phyloP scores from a whole-genome alignment of 2,888 invertebrate genomes.

The Heteromurus nitidus region DNA sequence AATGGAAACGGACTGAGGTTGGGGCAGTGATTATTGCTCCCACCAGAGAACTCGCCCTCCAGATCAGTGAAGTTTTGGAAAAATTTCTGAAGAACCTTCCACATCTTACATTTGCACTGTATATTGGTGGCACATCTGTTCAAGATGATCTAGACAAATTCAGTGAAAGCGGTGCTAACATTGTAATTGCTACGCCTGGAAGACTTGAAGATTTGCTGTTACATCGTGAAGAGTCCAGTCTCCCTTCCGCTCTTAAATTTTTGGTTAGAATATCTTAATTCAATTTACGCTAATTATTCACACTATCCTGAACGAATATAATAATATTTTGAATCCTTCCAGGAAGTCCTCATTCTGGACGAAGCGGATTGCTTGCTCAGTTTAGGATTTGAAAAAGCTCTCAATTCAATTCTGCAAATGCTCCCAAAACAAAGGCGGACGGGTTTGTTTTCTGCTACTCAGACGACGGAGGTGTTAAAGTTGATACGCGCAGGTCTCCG shows the following conservation, averaged over 20 bases:
- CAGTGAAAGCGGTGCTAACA: conserved; percentile 84
- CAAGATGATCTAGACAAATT: conserved; percentile 85
- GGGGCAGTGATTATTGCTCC: conserved; percentile 95
- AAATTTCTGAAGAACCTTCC: conserved; percentile 77
- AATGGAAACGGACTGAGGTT: conserved; percentile 84
- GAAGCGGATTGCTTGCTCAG: conserved; percentile 97
- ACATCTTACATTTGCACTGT: conserved; percentile 74
- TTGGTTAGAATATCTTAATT: too few species aligned
- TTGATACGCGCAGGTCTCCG: conserved; percentile 94
- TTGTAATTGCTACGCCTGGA: conserved; percentile 96
- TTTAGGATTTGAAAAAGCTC: conserved; percentile 89
- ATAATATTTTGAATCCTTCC: too few species aligned
- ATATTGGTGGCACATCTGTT: conserved; percentile 88
- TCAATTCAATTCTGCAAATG: conserved; percentile 92
- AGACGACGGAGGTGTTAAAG: conserved; percentile 94
- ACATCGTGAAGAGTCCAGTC: conserved; percentile 77
- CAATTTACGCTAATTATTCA: too few species aligned
- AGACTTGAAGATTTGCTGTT: conserved; percentile 89
- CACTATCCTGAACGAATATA: too few species aligned
- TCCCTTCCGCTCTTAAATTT: conserved; percentile 85
- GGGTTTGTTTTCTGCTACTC: conserved; percentile 99
- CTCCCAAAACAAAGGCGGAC: conserved; percentile 95
- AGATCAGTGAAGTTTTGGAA: conserved; percentile 84
- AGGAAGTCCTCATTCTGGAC: conserved; percentile 95
- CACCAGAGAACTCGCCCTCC: conserved; percentile 94